Evolutionary conservation across 2,888 invertebrate genomes (phyloP).

Genomic region (Temnothorax ravouxi): DNA sequence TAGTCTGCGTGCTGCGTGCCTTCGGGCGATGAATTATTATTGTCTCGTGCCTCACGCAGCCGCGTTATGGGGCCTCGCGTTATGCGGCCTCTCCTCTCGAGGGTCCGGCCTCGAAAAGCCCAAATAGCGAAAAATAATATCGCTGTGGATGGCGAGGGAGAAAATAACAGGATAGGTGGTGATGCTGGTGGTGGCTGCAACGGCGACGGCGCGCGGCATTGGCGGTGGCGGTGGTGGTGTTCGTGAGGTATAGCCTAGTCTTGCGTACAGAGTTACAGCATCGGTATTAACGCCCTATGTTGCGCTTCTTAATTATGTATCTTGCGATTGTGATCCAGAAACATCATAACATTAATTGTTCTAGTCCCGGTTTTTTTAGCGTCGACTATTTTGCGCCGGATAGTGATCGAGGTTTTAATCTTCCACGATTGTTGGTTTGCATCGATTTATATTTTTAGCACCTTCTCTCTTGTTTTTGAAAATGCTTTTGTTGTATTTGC

Average conservation of each 20-base stretch:
- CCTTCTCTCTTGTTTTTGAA: neutral
- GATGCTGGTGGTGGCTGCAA: constrained; percentile 6
- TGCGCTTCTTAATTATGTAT: neutral
- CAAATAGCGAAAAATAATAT: constrained; percentile 72
- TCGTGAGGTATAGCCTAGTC: neutral
- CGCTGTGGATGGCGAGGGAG: constrained; percentile 51
- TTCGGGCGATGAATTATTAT: constrained; percentile 76
- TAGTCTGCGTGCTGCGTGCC: constrained; percentile 73
- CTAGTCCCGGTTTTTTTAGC: constrained; percentile 15
- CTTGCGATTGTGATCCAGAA: constrained; percentile 13
- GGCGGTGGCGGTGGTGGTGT: neutral
- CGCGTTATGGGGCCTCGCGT: constrained; percentile 57
- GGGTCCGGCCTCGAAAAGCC: constrained; percentile 59
- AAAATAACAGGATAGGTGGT: constrained; percentile 67
- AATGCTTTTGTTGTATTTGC: too few relatives aligned
- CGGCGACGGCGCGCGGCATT: neutral
- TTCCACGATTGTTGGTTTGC: neutral
- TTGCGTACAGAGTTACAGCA: constrained; percentile 16
- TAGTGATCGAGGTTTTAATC: constrained; percentile 37
- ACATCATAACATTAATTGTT: constrained; percentile 26
- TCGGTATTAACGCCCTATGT: constrained; percentile 12
- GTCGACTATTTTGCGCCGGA: constrained; percentile 25
- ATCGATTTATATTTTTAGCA: constrained; percentile 20
- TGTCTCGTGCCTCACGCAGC: constrained; percentile 81
- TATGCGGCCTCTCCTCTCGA: constrained; percentile 59